These are phyloP conservation scores for Tachysurus vachellii DNA, from an alignment of 2,113 vertebrate genomes.

Conservation along the genomic window DNA sequence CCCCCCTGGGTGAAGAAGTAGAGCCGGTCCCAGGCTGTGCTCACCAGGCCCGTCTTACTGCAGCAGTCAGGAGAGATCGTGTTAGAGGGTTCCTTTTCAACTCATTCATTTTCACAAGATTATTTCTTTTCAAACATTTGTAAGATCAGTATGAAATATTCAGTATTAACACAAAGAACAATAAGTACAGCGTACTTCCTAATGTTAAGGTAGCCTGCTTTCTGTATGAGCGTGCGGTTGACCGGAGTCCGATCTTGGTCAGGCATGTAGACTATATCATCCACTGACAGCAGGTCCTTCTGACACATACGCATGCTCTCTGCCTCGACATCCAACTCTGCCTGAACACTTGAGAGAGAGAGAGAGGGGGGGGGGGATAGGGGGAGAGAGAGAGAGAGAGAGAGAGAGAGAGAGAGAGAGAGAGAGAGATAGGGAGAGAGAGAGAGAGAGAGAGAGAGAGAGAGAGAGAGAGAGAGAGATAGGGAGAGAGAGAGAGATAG, in stretches of 20 bases:
- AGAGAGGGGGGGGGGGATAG: not conserved
- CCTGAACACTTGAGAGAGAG: conserved; percentile 78
- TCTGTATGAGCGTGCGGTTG: conserved; percentile 94
- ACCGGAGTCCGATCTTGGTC: conserved; percentile 81
- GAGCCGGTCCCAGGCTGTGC: conserved; percentile 93
- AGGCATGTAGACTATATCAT: conserved; percentile 87
- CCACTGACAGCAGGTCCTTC: conserved; percentile 86
- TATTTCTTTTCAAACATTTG: not conserved
- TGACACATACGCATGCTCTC: conserved; percentile 87
- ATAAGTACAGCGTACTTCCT: conserved; percentile 79
- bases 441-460: not conserved
- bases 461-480: not conserved
- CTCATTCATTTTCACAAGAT: not conserved
- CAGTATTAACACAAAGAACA: not conserved
- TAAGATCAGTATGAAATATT: not conserved
- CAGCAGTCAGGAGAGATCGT: conserved; percentile 14
- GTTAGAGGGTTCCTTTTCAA: not conserved
- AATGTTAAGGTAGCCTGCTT: conserved; percentile 96
- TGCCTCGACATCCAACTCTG: conserved; percentile 85
- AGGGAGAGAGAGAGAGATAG: not conserved
- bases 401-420: not conserved
- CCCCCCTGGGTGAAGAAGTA: conserved; percentile 99
- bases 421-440: not conserved
- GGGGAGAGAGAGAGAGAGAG: not conserved
- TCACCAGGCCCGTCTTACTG: conserved; percentile 97